Conservation (phyloP, 2,113 vertebrate genomes). For the Etheostoma spectabile region DNA sequence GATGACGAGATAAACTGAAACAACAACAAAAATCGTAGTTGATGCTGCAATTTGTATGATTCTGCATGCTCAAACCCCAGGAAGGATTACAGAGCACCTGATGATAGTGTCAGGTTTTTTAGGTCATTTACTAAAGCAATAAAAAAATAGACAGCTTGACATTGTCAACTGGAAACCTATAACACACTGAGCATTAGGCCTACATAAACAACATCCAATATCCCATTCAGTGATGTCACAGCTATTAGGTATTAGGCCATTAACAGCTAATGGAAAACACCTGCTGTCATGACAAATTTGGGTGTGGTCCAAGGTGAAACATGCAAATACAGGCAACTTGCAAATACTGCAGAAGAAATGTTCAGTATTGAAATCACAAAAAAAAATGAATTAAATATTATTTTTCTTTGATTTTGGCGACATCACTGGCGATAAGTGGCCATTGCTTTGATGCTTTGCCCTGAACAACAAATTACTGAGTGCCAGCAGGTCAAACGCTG, state of each 20-base stretch:
- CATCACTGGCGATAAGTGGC: background rate
- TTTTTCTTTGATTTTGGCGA: constrained; percentile 8
- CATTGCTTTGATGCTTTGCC: background rate
- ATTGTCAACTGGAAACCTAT: background rate
- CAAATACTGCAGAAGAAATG: background rate
- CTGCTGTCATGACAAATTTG: background rate
- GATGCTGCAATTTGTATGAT: background rate
- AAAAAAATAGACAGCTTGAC: background rate
- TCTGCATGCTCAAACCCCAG: background rate
- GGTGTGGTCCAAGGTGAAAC: background rate
- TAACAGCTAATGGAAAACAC: constrained; percentile 19
- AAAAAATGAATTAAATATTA: background rate
- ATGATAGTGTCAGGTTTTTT: background rate
- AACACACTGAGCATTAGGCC: background rate
- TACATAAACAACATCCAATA: background rate
- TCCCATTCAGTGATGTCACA: background rate
- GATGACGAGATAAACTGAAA: background rate
- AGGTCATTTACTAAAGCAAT: background rate
- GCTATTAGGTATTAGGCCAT: background rate
- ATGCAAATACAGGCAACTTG: background rate
- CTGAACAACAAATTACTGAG: background rate
- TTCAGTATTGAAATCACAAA: background rate
- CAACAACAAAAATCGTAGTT: background rate
- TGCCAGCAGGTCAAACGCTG: background rate
- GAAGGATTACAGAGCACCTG: background rate